These are phyloP conservation scores for Epinephelus moara DNA, from an alignment of 2,113 vertebrate species.

Conservation along the genomic window DNA sequence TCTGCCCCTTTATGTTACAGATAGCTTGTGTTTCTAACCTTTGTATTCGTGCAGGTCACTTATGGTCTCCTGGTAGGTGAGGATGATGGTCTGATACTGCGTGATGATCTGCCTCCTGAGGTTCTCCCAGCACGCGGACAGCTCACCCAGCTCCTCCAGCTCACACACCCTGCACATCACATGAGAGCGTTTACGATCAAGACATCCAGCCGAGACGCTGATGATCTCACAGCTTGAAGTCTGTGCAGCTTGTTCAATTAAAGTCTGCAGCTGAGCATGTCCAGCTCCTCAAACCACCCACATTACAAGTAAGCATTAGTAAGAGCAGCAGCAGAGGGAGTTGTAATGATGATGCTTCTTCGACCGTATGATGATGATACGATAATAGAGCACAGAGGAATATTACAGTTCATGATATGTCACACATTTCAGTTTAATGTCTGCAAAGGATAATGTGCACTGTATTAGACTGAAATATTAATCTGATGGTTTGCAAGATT, in stretches of 20 bases:
- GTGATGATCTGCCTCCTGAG: constrained; percentile 97
- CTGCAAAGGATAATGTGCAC: not conserved
- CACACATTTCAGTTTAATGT: not conserved
- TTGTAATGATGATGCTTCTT: not conserved
- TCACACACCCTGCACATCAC: constrained; percentile 91
- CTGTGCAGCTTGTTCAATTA: not conserved
- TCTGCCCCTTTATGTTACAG: not conserved
- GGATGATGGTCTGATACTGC: constrained; percentile 98
- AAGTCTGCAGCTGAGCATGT: not conserved
- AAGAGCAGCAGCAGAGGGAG: not conserved
- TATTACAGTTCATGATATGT: not conserved
- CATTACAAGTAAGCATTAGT: not conserved
- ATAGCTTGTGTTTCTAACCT: constrained; percentile 82
- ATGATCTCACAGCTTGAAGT: not conserved
- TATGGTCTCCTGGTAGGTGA: constrained; percentile 98
- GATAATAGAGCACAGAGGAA: not conserved
- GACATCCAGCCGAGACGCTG: constrained; percentile 9
- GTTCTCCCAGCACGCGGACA: constrained; percentile 98
- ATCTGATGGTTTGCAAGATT: no score
- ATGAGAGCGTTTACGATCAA: not conserved
- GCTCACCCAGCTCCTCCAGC: constrained; percentile 95
- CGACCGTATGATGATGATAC: not conserved
- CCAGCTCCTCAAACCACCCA: not conserved
- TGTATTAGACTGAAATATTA: no score
- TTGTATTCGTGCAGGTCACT: constrained; percentile 97